Conservation (phyloP, 2,113 vertebrate species). For the Erythrolamprus reginae region DNA sequence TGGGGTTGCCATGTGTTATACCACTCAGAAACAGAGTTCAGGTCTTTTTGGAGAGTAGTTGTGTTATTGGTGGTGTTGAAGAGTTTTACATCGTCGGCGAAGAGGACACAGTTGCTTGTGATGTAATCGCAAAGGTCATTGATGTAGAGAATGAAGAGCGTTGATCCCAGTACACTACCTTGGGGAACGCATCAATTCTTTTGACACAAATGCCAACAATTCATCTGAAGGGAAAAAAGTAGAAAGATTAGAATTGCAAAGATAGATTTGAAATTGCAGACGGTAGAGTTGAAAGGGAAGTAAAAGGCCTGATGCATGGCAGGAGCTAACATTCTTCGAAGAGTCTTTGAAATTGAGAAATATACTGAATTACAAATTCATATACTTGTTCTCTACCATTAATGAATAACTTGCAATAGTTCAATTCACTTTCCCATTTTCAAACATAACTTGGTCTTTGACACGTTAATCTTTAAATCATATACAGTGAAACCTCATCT, state of each 20-base stretch:
- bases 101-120: no score
- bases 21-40: no score
- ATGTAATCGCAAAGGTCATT: no score
- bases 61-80: no score
- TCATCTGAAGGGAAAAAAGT: neutral
- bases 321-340: neutral
- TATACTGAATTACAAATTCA: neutral
- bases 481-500: no score
- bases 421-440: neutral
- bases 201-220: neutral
- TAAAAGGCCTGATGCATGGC: neutral
- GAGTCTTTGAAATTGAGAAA: neutral
- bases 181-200: slow-evolving; percentile 7
- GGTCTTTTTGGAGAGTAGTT: no score
- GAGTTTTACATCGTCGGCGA: no score
- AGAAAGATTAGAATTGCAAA: neutral
- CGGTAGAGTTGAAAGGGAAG: neutral
- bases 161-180: no score
- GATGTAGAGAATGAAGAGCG: no score
- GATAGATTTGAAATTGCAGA: neutral
- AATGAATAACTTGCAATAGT: neutral
- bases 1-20: no score
- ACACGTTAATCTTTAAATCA: neutral
- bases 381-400: neutral
- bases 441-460: neutral